Base-by-base conservation (phyloP, 2,888 invertebrate genomes). In the Halictus ligatus region DNA sequence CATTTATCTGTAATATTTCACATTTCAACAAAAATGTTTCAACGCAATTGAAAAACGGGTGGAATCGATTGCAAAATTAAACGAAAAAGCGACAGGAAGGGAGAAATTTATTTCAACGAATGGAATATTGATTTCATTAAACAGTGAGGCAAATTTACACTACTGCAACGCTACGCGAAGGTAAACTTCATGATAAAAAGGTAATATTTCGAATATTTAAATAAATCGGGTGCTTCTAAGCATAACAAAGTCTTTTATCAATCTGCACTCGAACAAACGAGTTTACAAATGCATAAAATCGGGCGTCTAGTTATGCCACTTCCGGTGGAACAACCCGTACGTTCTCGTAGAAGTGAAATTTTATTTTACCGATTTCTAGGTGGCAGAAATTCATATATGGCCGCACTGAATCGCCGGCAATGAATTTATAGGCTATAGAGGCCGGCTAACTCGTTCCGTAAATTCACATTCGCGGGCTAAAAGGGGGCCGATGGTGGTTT, bases 371-470 rank as follows among this genome's bases (percentile, higher is more conserved):
- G 15, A 64, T 64, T 25, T 64, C 25, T 25, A 21, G 60, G 13
- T 25, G 60, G 6, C 25, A 15, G 60, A 29, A 64, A 64, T 64
- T 64, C 64, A 15, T 64, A 15, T 64, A 29, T 29, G 64, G 29
- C 29, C 18, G 29, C 13, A 15, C 15, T 64, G 29, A 15, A 64
- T 64, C 29, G 64, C 64, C 64, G 64, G 15, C 64, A 64, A 64
- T 69, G 35, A 69, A 69, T 69, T 69, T 35, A 71, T 71, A n/a
- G 43, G n/a, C 40, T 71, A 71, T 71, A 71, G 71, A 71, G 43
- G 40, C n/a, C 40, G 40, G n/a, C 21, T 40, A 43, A 43, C 71
- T 71, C 21, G 71, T 71, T 43, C 40, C 71, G 40, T 71, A 40
- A 43, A 71, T 43, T n/a, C 71, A 64, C 25, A 71, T 71, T 71